These are phyloP conservation scores for Hypercompe scribonia DNA, from an alignment of 2,888 invertebrate species.

Conservation along the genomic window DNA sequence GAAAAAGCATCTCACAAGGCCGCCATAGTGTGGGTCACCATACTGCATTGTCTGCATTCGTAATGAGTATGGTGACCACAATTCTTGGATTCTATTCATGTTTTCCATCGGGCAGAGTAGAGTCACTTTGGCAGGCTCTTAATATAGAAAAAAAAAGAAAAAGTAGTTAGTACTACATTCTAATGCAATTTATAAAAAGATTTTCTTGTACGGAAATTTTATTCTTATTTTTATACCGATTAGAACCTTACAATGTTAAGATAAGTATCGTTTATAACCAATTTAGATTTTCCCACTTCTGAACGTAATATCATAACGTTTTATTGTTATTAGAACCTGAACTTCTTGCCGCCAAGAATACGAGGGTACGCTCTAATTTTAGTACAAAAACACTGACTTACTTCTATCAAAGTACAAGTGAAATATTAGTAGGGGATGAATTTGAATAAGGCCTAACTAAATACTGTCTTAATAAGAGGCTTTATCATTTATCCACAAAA, in stretches of 20 bases:
- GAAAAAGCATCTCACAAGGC: too few relatives aligned
- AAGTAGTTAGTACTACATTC: too few relatives aligned
- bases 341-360: slow-evolving; percentile 7
- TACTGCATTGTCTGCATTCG: too few relatives aligned
- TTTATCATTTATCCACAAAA: too few relatives aligned
- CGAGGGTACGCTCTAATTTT: slow-evolving; percentile 15
- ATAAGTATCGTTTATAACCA: slow-evolving; percentile 17
- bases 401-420: not conserved
- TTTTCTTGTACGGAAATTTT: not conserved
- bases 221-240: slow-evolving; percentile 20
- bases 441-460: not conserved
- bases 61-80: too few relatives aligned
- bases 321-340: slow-evolving; percentile 34
- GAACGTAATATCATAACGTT: slow-evolving; percentile 34
- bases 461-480: not conserved
- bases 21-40: too few relatives aligned
- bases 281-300: slow-evolving; percentile 19
- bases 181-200: not conserved
- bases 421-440: not conserved
- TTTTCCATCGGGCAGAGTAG: too few relatives aligned
- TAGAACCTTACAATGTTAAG: slow-evolving; percentile 14
- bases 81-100: too few relatives aligned
- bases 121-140: too few relatives aligned
- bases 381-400: not conserved
- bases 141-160: too few relatives aligned